These are phyloP conservation scores for Morphnarchus princeps DNA, from an alignment of 2,113 vertebrate species.

Conservation along the genomic window DNA sequence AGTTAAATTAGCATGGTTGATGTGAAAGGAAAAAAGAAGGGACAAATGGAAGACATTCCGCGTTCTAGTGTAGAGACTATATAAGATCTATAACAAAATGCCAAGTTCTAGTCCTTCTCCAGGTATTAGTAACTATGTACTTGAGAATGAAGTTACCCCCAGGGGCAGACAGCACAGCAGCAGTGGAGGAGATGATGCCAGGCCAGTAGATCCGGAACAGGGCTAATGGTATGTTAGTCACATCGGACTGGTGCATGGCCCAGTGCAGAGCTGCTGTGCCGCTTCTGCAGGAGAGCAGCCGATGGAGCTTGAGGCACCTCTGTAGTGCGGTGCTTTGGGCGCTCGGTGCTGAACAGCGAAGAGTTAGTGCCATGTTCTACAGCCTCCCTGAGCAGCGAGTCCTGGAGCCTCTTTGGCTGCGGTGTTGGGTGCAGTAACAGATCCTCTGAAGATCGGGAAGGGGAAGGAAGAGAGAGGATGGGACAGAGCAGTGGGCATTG, in stretches of 20 bases:
- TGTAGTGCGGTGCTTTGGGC: accelerated
- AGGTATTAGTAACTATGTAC: background rate
- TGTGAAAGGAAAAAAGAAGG: background rate
- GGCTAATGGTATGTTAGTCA: background rate
- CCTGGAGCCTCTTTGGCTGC: background rate
- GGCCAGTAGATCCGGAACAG: background rate
- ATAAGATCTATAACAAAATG: background rate
- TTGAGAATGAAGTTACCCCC: background rate
- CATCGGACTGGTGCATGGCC: background rate
- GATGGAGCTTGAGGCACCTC: background rate
- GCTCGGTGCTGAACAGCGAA: background rate
- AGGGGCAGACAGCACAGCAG: background rate
- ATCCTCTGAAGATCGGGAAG: background rate
- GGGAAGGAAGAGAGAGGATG: background rate
- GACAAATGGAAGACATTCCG: background rate
- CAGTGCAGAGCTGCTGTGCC: background rate
- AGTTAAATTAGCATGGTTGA: background rate
- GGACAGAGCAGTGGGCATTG: background rate
- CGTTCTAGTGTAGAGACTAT: background rate
- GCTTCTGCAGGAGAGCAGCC: background rate
- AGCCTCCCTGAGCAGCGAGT: background rate
- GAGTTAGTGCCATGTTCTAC: background rate
- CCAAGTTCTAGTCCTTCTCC: background rate
- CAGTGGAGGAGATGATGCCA: background rate
- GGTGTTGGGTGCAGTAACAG: background rate